Percentiles rank a stretch among this genome's conserved stretches.
phyloP scores from a whole-genome alignment of 2,888 invertebrate species.

The Melolontha melolontha region DNA sequence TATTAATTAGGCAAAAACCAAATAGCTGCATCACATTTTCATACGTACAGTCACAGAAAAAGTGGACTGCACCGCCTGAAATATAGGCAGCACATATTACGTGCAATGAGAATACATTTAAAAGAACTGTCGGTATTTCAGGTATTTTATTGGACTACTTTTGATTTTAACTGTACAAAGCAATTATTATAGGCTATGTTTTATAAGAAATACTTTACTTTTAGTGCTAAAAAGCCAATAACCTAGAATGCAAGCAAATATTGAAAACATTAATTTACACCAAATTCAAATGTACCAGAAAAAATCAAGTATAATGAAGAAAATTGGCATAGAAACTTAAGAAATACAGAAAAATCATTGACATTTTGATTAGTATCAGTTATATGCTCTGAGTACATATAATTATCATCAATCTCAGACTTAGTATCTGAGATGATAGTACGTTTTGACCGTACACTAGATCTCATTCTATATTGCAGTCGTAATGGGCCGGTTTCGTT shows the following conservation, averaged over 20 bases:
- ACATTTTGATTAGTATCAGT: constrained; percentile 54
- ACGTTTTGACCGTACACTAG: constrained; percentile 58
- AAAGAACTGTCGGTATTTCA: too few species aligned
- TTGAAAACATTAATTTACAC: too few species aligned
- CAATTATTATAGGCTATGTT: too few species aligned
- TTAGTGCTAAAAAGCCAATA: too few species aligned
- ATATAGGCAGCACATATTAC: too few species aligned
- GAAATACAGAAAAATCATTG: constrained; percentile 52
- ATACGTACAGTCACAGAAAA: neutral
- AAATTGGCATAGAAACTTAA: constrained; percentile 21
- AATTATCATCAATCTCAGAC: constrained; percentile 52
- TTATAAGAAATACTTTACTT: too few species aligned
- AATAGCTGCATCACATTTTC: neutral
- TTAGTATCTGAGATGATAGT: constrained; percentile 64
- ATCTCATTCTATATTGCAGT: constrained; percentile 57
- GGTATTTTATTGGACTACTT: too few species aligned
- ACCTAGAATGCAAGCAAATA: too few species aligned
- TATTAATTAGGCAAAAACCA: neutral
- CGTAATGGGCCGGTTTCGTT: constrained; percentile 54
- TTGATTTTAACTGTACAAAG: too few species aligned
- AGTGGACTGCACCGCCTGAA: neutral
- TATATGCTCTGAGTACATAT: constrained; percentile 52
- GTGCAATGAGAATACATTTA: too few species aligned
- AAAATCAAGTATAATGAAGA: constrained; percentile 32
- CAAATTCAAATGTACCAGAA: neutral